Evolutionary conservation across 2,888 invertebrate species (phyloP), one percentile per base, ranked within the genome.

Genomic region (Habrosyne pyritoides): DNA sequence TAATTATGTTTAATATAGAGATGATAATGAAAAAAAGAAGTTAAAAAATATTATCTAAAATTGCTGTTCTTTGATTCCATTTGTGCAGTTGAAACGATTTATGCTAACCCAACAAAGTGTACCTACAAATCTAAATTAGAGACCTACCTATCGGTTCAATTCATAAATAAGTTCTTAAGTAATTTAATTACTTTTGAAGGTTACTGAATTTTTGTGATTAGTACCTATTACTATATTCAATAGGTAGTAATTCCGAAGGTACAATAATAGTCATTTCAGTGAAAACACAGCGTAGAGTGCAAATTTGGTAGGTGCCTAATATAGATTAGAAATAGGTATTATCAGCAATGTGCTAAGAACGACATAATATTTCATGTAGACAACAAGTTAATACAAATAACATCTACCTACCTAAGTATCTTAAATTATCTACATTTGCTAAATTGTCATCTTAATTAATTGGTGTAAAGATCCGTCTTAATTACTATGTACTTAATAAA

Each of bases 381-480:
- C 83, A 84, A 85, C 81, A 83, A 79, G 71, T 36, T 71, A 77
- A 79, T 84, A 83, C 81, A 83, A 79, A 77, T 84, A 87, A 86
- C 89, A 84, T 83, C 85, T 90, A 89, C 69, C 64, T 76, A 78
- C 62, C 67, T 50, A 49, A 36, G 14, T 26, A 18, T 6, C 49
- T 63, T 59, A 65, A 61, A 68, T 74, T 86, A 84, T 79, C 85
- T 89, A 89, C 83, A 81, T 64, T 80, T 67, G 67, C 86, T 90
- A 89, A 81, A 73, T 81, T 77, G 76, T 86, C 87, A 78, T 86
- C 91, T 91, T 91, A 91, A 81, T 84, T 89, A 91, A 83, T 91
- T 92, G 92, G 92, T 92, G 92, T 92, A 92, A 91, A 92, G 89
- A 89, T 87, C 90, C 89, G 73, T 81, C 86, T 90, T 91, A 90